Conservation (phyloP, 2,888 invertebrate genomes). For the Brenthis ino region DNA sequence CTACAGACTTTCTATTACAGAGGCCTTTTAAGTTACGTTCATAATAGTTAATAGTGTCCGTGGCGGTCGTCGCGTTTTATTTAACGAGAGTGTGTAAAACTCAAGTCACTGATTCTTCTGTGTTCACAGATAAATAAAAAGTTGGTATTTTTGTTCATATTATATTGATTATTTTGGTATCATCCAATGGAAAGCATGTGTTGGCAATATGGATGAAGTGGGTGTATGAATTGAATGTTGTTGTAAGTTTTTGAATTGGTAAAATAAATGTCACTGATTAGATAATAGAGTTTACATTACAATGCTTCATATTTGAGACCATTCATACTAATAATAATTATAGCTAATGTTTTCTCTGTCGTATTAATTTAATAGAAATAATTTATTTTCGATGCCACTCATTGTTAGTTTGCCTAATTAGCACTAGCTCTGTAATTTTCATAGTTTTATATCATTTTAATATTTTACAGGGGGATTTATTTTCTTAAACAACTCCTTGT, state of each 20-base stretch:
- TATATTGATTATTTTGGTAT: constrained; percentile 40
- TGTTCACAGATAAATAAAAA: constrained; percentile 40
- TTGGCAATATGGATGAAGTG: constrained; percentile 1
- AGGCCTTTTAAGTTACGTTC: constrained; percentile 54
- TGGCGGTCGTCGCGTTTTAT: constrained; percentile 23
- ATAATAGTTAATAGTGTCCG: constrained; percentile 35
- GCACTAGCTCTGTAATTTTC: constrained; percentile 3
- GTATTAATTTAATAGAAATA: constrained; percentile 9
- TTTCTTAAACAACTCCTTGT: constrained; percentile 2
- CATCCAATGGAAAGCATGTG: constrained; percentile 5
- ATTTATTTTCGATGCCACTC: constrained; percentile 12
- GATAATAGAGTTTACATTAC: no score
- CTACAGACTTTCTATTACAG: constrained; percentile 48
- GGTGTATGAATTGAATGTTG: constrained; percentile 7
- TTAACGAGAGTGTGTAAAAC: constrained; percentile 37
- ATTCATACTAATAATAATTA: no score
- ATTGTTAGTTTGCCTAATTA: constrained; percentile 2
- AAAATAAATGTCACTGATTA: constrained; percentile 20
- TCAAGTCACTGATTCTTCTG: constrained; percentile 52
- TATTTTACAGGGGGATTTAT: no score
- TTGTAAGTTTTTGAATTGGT: constrained; percentile 12
- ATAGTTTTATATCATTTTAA: not conserved
- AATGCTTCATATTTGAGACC: no score
- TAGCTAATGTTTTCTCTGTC: not conserved
- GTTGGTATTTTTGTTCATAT: constrained; percentile 32